phyloP scores from a whole-genome alignment of 2,888 invertebrate species.

The Orthosia gracilis region DNA sequence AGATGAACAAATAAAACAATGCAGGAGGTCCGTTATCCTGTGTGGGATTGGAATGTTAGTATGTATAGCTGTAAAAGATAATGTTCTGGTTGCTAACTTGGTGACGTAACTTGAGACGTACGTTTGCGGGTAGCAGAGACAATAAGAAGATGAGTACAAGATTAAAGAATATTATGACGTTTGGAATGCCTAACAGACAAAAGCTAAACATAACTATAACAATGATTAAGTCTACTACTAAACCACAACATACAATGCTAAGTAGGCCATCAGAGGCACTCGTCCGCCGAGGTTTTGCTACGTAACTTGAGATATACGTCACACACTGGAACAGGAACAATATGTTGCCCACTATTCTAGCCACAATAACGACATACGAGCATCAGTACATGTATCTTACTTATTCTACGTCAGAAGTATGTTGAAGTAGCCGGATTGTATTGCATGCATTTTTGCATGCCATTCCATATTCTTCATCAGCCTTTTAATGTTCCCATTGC shows the following conservation, averaged over 20 bases:
- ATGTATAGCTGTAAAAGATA: constrained; percentile 2
- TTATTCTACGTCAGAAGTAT: background rate
- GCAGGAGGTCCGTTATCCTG: constrained; percentile 4
- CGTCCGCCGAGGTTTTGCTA: background rate
- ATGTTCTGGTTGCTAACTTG: constrained; percentile 4
- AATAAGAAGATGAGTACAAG: constrained; percentile 32
- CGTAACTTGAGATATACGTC: constrained; percentile 36
- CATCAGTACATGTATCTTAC: no score
- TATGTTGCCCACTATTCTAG: background rate
- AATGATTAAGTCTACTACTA: background rate
- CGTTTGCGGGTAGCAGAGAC: constrained; percentile 9
- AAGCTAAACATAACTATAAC: background rate
- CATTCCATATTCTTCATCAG: no score
- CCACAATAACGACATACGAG: background rate
- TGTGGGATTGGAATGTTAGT: background rate
- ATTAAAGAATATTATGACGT: background rate
- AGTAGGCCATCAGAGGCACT: constrained; percentile 21
- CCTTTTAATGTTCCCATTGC: no score
- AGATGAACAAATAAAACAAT: constrained; percentile 1
- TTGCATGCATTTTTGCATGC: no score
- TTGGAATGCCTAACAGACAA: background rate
- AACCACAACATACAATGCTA: background rate
- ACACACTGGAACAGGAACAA: constrained; percentile 36
- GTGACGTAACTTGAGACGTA: constrained; percentile 18
- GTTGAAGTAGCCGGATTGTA: no score